Base-by-base conservation (phyloP, 2,888 invertebrate species). In the Panorpa germanica region DNA sequence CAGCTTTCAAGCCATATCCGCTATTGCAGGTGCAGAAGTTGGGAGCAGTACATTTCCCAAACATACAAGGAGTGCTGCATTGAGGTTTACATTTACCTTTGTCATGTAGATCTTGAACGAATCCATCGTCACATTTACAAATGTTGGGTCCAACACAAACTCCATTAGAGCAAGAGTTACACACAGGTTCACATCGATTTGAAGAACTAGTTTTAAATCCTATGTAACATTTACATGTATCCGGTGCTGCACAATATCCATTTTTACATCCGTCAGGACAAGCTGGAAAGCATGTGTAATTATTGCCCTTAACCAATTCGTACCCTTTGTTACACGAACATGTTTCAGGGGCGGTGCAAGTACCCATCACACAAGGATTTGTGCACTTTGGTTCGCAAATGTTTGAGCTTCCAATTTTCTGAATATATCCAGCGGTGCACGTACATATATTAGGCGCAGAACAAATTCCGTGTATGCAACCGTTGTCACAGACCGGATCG, bases 271-370 rank as follows among this genome's bases (percentile, higher is more conserved):
- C 16, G 5, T 24, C 32, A 3, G 9, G 11, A 34, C 50, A 50
- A 1, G 32, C 27, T 2, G 49, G 44, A 15, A 34, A 29, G 25
- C 51, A 51, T 6, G 35, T 43, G 16, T 42, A 41, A 14, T 39
- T 34, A 18, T 17, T 23, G 28, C 39, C 0, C 48, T 40, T 5
- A 56, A n/a, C 53, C 1, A 52, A 34, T 24, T 50, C 47, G 41
- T 55, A 64, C 7, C 67, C 65, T 37, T 54, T 36, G 33, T 53
- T 57, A 43, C 73, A 74, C n/a, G 56, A 46, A 41, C 74, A 74
- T 2, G 49, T 51, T 40, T 71, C 64, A 2, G 63, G 61, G 1
- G 57, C 54, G 23, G 56, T 55, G 37, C 65, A 65, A 28, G 57
- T 55, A 12, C 61, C 59, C 41, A 63, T 53, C 14, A 63, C 57